Conservation (phyloP, 2,797 vertebrate species). For the Percopsis omiscomaycus region DNA sequence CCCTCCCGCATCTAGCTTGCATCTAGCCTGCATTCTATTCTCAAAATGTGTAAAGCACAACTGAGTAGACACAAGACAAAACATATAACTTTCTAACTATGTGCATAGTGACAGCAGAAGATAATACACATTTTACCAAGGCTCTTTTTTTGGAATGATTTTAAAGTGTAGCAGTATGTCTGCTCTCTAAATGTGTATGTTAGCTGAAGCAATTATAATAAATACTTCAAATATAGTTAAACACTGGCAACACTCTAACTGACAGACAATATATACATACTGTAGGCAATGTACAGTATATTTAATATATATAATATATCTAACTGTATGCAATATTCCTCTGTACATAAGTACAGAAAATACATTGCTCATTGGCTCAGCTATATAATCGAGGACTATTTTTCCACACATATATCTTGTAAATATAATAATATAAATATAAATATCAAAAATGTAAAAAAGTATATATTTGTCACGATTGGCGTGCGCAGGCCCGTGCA, state of each 20-base stretch:
- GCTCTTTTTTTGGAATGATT: conserved; percentile 14
- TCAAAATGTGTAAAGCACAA: not conserved
- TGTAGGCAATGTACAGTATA: not conserved
- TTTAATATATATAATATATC: not conserved
- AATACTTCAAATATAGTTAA: not conserved
- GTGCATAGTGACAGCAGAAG: conserved; percentile 8
- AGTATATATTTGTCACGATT: no score
- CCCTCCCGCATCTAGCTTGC: not conserved
- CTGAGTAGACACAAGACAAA: conserved; percentile 11
- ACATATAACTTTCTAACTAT: not conserved
- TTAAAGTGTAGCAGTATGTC: conserved; percentile 6
- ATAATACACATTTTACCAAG: not conserved
- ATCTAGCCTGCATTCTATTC: not conserved
- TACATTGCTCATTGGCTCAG: conserved; percentile 32
- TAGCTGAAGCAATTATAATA: not conserved
- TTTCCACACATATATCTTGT: conserved; percentile 52
- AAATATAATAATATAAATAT: no score
- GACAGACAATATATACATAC: conserved; percentile 12
- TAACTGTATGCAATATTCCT: no score
- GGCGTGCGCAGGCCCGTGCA: no score
- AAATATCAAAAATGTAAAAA: no score
- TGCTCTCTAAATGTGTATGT: not conserved
- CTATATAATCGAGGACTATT: conserved; percentile 47
- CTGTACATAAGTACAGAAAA: no score
- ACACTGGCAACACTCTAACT: conserved; percentile 5